Evolutionary conservation across 2,797 vertebrate species (phyloP).

Genomic region (Danio jaintianensis): DNA sequence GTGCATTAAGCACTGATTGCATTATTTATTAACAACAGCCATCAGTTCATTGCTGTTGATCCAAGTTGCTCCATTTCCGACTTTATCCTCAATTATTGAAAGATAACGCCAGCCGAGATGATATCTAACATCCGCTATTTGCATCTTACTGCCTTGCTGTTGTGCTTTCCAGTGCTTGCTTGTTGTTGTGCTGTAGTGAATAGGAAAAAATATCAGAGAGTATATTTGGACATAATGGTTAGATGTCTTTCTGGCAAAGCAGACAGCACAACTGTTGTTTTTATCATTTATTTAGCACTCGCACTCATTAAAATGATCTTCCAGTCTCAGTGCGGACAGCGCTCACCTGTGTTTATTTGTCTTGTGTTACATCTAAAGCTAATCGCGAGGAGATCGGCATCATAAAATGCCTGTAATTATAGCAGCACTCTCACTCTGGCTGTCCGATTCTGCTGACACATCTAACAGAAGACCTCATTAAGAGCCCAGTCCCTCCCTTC

Average conservation of each 20-base stretch:
- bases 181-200: not conserved
- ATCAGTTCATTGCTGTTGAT: slow-evolving; percentile 68
- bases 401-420: slow-evolving; percentile 43
- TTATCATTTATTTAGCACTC: slow-evolving; percentile 1
- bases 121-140: slow-evolving; percentile 47
- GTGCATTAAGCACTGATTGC: slow-evolving; percentile 64
- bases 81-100: slow-evolving; percentile 72
- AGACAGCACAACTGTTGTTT: slow-evolving; percentile 1
- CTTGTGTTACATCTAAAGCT: slow-evolving; percentile 18
- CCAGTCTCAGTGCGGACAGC: not conserved
- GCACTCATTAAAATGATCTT: slow-evolving; percentile 27
- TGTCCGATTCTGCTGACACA: slow-evolving; percentile 64
- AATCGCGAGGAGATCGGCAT: slow-evolving; percentile 32
- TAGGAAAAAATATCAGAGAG: slow-evolving; percentile 2
- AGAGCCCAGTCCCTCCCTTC: slow-evolving; percentile 36
- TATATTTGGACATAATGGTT: slow-evolving; percentile 11
- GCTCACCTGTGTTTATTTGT: slow-evolving; percentile 16
- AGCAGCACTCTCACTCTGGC: slow-evolving; percentile 46
- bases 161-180: not conserved
- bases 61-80: slow-evolving; percentile 69
- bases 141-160: not conserved
- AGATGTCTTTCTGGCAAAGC: slow-evolving; percentile 10
- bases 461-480: slow-evolving; percentile 66
- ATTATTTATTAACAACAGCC: slow-evolving; percentile 72
- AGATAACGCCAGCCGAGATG: slow-evolving; percentile 66